Percentiles rank a stretch among this genome's conserved stretches.
Evolutionary conservation across 2,113 vertebrate genomes (phyloP).

Genomic region (Triplophysa dalaica): DNA sequence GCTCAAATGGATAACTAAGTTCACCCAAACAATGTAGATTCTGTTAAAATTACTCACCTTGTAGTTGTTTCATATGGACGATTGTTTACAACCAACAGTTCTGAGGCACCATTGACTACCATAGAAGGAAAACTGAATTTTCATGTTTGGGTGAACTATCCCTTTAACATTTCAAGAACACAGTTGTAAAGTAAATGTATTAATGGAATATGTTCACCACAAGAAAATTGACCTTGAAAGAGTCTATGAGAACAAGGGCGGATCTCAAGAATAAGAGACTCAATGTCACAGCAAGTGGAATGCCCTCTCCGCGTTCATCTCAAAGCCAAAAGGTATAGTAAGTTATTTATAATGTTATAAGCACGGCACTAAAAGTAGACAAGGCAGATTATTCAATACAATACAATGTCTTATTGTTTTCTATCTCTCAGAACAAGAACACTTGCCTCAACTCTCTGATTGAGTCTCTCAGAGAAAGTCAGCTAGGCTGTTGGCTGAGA

Average conservation of each 20-base stretch:
- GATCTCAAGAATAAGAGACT: neutral
- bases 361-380: no score
- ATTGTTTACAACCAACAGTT: no score
- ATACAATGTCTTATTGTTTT: neutral
- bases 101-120: no score
- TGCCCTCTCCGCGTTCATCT: neutral
- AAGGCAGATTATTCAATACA: no score
- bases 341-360: no score
- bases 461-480: constrained; percentile 18
- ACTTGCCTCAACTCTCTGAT: neutral
- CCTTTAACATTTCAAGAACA: neutral
- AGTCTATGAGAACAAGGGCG: neutral
- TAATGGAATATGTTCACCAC: neutral
- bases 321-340: no score
- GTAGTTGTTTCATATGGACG: no score
- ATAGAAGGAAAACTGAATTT: no score
- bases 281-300: neutral
- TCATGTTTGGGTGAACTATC: no score
- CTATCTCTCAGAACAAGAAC: constrained; percentile 1
- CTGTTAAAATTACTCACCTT: no score
- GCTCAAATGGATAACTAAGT: neutral
- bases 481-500: constrained; percentile 9
- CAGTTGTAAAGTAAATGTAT: neutral
- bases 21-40: no score
- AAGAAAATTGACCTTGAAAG: constrained; percentile 18